These are phyloP conservation scores for Malaclemys terrapin DNA, from an alignment of 2,113 vertebrate species.

Conservation along the genomic window DNA sequence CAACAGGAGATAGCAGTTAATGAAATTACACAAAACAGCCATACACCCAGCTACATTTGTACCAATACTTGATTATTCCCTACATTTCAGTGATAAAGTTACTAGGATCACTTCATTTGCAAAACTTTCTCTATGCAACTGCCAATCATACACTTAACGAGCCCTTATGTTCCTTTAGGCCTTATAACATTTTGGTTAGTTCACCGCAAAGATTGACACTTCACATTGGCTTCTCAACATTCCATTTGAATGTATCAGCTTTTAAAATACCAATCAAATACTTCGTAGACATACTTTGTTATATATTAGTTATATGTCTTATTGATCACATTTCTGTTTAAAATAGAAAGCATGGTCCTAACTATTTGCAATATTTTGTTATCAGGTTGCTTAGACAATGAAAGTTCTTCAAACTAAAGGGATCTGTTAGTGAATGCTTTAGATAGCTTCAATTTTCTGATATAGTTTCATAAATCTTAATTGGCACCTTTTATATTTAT, in stretches of 20 bases:
- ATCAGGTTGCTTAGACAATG: not conserved
- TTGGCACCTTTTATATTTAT: slow-evolving; percentile 14
- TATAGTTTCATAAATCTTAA: not conserved
- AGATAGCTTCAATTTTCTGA: slow-evolving; percentile 2
- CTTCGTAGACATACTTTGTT: not conserved
- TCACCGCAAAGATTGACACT: slow-evolving; percentile 8
- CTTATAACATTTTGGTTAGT: not conserved
- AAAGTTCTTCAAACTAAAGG: not conserved
- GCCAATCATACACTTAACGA: not conserved
- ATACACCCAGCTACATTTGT: not conserved
- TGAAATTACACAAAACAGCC: not conserved
- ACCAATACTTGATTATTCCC: not conserved
- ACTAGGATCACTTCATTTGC: slow-evolving; percentile 35
- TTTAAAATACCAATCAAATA: not conserved
- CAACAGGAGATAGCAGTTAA: slow-evolving; percentile 13
- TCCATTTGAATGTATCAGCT: not conserved
- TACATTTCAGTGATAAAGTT: not conserved
- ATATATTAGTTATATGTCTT: not conserved
- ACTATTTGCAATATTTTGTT: slow-evolving; percentile 40
- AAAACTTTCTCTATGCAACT: slow-evolving; percentile 25
- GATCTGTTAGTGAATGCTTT: slow-evolving; percentile 2
- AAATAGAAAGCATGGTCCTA: not conserved
- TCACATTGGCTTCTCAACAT: not conserved
- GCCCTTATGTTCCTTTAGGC: not conserved
- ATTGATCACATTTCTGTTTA: slow-evolving; percentile 6